A percentile compares a stretch with the other conserved stretches of the same genome.
phyloP scores from a whole-genome alignment of 2,797 vertebrate species.

The Natrix natrix region DNA sequence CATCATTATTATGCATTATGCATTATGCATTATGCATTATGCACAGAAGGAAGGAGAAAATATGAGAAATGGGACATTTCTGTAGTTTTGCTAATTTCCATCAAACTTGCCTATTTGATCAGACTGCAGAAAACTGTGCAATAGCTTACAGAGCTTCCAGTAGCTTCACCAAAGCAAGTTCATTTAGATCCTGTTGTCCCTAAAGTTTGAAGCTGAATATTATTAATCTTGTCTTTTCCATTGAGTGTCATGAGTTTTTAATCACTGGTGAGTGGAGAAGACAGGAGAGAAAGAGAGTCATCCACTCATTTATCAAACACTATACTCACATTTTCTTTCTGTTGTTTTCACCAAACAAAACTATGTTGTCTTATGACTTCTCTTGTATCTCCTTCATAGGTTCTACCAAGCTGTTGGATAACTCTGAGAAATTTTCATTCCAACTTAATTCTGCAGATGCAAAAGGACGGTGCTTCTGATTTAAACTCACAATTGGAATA shows the following conservation, averaged over 20 bases:
- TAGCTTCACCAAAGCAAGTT: background rate
- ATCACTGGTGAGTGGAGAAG: background rate
- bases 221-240: too few relatives aligned
- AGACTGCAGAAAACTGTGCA: background rate
- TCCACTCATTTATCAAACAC: background rate
- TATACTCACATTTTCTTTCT: background rate
- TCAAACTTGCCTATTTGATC: background rate
- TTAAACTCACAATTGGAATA: background rate
- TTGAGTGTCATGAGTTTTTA: background rate
- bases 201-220: background rate
- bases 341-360: background rate
- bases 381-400: background rate
- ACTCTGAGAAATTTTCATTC: background rate
- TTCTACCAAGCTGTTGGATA: background rate
- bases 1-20: too few relatives aligned
- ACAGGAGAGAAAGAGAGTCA: background rate
- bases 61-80: background rate
- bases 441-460: background rate
- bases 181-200: background rate
- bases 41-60: background rate
- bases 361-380: background rate
- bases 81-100: background rate
- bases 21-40: too few relatives aligned
- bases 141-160: too few relatives aligned
- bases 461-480: background rate